Evolutionary conservation across 1,140 invertebrate genomes (phyloP).

Genomic region (Bursaphelenchus mucronatus): DNA sequence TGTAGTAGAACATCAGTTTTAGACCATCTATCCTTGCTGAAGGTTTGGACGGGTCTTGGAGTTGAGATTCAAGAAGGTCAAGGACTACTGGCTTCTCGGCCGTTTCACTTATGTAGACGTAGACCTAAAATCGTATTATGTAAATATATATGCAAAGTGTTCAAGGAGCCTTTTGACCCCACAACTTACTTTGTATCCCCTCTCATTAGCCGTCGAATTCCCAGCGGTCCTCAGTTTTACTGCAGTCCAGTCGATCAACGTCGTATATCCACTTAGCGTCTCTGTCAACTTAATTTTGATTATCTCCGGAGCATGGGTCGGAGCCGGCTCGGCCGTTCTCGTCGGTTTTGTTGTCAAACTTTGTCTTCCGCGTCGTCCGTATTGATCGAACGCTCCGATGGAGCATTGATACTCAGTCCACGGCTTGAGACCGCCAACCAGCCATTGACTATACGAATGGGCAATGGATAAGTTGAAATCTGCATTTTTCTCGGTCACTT

Average conservation of each 20-base stretch:
- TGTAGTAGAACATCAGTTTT: constrained; percentile 39
- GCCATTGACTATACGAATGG: constrained; percentile 35
- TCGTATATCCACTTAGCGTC: constrained; percentile 26
- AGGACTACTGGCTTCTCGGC: constrained; percentile 29
- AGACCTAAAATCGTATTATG: constrained; percentile 11
- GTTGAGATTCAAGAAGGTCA: constrained; percentile 25
- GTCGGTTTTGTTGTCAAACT: constrained; percentile 11
- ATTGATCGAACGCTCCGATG: constrained; percentile 41
- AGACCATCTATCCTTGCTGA: constrained; percentile 37
- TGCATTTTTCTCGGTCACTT: constrained; percentile 15
- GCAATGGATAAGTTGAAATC: constrained; percentile 31
- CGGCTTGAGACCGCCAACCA: constrained; percentile 27
- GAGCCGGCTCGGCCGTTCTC: constrained; percentile 34
- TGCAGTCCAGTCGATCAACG: constrained; percentile 37
- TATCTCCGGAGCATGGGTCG: constrained; percentile 26
- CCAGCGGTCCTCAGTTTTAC: constrained; percentile 24
- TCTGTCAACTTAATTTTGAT: constrained; percentile 24
- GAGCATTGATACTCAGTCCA: constrained; percentile 31
- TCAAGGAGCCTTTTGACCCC: too few relatives aligned
- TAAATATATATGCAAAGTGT: constrained; percentile 1
- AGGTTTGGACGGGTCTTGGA: constrained; percentile 24
- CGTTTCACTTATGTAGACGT: constrained; percentile 33
- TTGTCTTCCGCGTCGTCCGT: constrained; percentile 32
- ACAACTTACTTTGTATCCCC: constrained; percentile 15
- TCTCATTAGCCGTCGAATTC: constrained; percentile 13